Conservation (phyloP, 2,797 vertebrate species). For the Fistularia tabacaria region DNA sequence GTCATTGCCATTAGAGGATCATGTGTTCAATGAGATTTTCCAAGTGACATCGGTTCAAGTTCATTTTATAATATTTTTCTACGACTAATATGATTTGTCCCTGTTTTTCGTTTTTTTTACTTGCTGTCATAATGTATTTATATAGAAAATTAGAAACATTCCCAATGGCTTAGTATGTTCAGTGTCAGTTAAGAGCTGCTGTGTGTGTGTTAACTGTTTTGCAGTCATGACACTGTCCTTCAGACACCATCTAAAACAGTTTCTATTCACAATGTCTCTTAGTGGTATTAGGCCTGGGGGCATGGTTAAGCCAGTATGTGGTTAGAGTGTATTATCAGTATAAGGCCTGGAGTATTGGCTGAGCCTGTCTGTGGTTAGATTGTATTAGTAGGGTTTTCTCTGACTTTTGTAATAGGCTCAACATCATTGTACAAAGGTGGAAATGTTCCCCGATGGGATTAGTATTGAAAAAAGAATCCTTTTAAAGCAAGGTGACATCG, state of each 20-base stretch:
- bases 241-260: conserved; percentile 36
- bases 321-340: conserved; percentile 61
- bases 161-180: conserved; percentile 21
- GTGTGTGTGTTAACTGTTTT: conserved; percentile 32
- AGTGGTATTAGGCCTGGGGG: conserved; percentile 53
- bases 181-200: conserved; percentile 29
- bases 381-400: conserved; percentile 45
- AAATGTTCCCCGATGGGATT: conserved; percentile 23
- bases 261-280: conserved; percentile 53
- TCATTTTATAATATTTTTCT: too few species aligned
- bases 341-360: conserved; percentile 48
- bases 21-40: too few species aligned
- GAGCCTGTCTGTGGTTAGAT: conserved; percentile 50
- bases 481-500: conserved; percentile 20
- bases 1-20: too few species aligned
- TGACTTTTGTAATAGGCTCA: conserved; percentile 46
- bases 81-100: too few species aligned
- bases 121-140: background rate
- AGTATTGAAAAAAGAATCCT: conserved; percentile 14
- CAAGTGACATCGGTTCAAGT: too few species aligned
- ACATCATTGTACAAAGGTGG: conserved; percentile 37
- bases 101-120: too few species aligned
- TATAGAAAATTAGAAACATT: conserved; percentile 30
- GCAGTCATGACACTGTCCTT: conserved; percentile 32
- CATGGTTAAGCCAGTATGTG: conserved; percentile 60